phyloP scores from a whole-genome alignment of 2,797 vertebrate genomes.

The Syndactyla subalaris region DNA sequence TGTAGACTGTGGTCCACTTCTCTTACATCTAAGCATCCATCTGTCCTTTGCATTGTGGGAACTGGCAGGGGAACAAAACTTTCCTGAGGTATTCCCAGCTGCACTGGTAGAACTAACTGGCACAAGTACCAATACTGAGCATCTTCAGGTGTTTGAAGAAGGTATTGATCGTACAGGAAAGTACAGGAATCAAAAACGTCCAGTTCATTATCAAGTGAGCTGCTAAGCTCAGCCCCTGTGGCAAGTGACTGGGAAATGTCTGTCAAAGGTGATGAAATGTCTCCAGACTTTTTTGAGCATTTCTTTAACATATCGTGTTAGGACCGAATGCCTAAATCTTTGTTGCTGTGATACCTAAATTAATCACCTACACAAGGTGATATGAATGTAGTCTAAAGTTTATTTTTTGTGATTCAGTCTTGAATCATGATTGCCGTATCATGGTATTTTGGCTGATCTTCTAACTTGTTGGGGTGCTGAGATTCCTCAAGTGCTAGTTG shows the following conservation, averaged over 20 bases:
- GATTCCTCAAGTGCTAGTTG: neutral
- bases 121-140: neutral
- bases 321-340: neutral
- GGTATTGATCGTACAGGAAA: neutral
- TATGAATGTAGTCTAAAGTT: neutral
- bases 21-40: neutral
- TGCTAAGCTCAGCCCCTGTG: neutral
- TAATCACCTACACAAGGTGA: neutral
- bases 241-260: neutral
- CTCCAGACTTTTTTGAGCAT: neutral
- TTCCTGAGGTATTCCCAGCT: neutral
- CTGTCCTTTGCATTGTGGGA: neutral
- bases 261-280: neutral
- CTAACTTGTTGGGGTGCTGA: neutral
- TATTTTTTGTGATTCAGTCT: neutral
- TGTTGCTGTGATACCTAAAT: neutral
- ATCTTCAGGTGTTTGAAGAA: neutral
- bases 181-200: neutral
- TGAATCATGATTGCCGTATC: neutral
- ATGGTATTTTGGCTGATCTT: neutral
- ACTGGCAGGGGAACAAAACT: neutral
- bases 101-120: neutral
- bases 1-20: neutral
- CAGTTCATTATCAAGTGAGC: rapidly evolving
- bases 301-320: neutral